Conservation (phyloP, 2,113 vertebrate genomes). For the Hiodon tergisus region DNA sequence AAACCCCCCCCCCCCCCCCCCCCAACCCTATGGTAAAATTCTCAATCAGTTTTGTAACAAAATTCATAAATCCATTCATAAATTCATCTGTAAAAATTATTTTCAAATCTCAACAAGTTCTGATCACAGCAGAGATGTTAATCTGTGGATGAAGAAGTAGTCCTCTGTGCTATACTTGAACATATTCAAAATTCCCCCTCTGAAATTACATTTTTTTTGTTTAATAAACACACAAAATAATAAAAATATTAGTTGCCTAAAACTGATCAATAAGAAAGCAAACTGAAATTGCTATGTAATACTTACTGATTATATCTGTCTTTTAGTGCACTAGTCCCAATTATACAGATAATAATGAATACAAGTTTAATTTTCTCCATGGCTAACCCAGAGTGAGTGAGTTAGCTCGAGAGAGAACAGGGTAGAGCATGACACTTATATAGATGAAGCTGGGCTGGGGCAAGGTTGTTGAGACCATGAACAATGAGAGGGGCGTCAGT, state of each 20-base stretch:
- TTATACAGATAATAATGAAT: conserved; percentile 52
- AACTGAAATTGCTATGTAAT: background rate
- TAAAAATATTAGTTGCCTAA: background rate
- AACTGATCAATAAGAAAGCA: background rate
- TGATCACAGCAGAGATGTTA: no score
- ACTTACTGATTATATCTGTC: conserved; percentile 45
- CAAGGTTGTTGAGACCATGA: conserved; percentile 9
- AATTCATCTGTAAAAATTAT: no score
- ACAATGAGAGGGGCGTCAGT: background rate
- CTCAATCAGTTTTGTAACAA: no score
- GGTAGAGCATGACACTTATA: conserved; percentile 25
- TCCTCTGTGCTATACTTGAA: background rate
- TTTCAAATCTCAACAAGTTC: no score
- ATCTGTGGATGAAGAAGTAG: background rate
- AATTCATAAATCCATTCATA: no score
- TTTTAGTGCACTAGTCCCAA: conserved; percentile 25
- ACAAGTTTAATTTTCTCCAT: conserved; percentile 50
- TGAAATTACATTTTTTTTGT: no score
- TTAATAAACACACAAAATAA: background rate
- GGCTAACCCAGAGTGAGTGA: conserved; percentile 27
- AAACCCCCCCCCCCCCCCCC: no score
- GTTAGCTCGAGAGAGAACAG: conserved; percentile 28
- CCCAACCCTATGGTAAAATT: no score
- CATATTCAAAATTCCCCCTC: background rate
- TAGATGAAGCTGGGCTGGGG: conserved; percentile 21